Percentiles rank a stretch among this genome's conserved stretches.
Evolutionary conservation across 37 sponge, comb jelly and placozoan genomes (phyloP).

Genomic region (Tethya wilhelma): DNA sequence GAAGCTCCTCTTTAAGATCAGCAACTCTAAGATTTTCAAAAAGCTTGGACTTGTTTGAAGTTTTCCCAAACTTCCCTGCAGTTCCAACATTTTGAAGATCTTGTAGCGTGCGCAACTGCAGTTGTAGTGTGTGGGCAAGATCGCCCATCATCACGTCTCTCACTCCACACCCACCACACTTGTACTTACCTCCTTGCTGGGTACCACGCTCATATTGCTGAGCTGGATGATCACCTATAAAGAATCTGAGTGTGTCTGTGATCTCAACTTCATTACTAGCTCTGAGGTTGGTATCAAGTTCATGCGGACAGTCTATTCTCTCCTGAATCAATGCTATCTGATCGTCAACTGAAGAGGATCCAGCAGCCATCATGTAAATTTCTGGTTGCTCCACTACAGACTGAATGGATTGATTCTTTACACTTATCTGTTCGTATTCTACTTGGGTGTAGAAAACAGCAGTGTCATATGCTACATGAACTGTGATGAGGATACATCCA

Average conservation of each 20-base stretch:
- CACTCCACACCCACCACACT: conserved; percentile 29
- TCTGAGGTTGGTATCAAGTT: conserved; percentile 10
- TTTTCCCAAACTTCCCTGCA: conserved; percentile 10
- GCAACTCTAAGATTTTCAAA: neutral
- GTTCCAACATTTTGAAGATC: conserved; percentile 3
- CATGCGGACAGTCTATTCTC: conserved; percentile 15
- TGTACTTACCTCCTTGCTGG: conserved; percentile 31
- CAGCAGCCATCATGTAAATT: conserved; percentile 19
- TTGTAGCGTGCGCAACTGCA: conserved; percentile 1
- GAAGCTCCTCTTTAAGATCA: neutral
- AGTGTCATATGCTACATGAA: conserved; percentile 32
- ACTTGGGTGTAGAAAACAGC: conserved; percentile 27
- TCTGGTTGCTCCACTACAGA: conserved; percentile 30
- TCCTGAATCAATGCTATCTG: conserved; percentile 31
- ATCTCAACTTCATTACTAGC: too few relatives aligned
- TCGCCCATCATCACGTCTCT: too few relatives aligned
- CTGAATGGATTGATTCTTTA: neutral
- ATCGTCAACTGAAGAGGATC: too few relatives aligned
- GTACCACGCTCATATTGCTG: too few relatives aligned
- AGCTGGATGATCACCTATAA: too few relatives aligned
- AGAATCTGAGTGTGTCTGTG: too few relatives aligned
- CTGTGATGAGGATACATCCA: conserved; percentile 33
- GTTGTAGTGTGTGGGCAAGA: conserved; percentile 26
- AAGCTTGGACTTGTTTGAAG: neutral
- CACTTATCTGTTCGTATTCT: neutral